A percentile compares a stretch with the other conserved stretches of the same genome.
phyloP scores from a whole-genome alignment of 2,797 vertebrate genomes.

The Pangasius djambal region DNA sequence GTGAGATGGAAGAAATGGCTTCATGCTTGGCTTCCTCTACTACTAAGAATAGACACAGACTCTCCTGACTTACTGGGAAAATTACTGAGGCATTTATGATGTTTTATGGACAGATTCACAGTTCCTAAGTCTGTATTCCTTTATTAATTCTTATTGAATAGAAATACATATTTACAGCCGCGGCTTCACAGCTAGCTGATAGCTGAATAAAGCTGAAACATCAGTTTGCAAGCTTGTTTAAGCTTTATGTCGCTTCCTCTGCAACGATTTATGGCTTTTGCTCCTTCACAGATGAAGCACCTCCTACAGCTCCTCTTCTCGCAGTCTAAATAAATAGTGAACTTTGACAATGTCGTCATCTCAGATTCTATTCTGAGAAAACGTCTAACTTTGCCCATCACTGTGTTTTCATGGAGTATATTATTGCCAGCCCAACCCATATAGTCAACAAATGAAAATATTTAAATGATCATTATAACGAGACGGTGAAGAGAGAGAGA shows the following conservation, averaged over 20 bases:
- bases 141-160: not conserved
- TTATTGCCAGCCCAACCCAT: not conserved
- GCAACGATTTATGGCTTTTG: slow-evolving; percentile 8
- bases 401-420: not conserved
- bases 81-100: not conserved
- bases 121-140: not conserved
- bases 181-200: not conserved
- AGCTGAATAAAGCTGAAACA: slow-evolving; percentile 16
- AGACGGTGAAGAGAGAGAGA: not conserved
- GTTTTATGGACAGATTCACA: not conserved
- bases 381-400: not conserved
- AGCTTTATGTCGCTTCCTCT: not conserved
- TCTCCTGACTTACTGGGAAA: not conserved
- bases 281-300: not conserved
- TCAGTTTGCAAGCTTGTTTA: slow-evolving; percentile 12
- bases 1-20: slow-evolving; percentile 5
- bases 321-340: slow-evolving; percentile 2
- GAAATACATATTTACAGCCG: slow-evolving; percentile 9
- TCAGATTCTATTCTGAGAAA: not conserved
- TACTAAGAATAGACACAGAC: slow-evolving; percentile 19
- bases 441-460: not conserved
- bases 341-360: not conserved
- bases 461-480: not conserved
- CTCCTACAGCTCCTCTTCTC: not conserved
- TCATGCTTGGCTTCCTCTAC: slow-evolving; percentile 15